These are phyloP conservation scores for Cladorhizidae sp. DNA, from an alignment of 37 sponge, comb jelly and placozoan species.

Conservation along the genomic window DNA sequence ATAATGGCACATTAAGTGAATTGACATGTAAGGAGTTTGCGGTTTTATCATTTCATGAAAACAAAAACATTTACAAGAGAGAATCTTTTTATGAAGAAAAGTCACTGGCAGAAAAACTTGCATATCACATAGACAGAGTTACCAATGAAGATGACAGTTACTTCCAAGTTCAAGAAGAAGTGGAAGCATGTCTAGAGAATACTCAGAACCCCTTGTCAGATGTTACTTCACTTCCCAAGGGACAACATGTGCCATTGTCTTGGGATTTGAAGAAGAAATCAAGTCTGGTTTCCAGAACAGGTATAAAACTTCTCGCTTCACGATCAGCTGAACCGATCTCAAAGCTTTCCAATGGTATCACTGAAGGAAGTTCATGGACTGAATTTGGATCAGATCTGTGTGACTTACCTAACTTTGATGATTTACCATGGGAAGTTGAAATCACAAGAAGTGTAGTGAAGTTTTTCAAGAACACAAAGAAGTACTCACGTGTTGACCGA, in stretches of 20 bases:
- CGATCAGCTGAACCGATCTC: too few relatives aligned
- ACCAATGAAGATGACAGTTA: not conserved
- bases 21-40: too few relatives aligned
- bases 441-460: slow-evolving; percentile 58
- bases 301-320: too few relatives aligned
- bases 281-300: too few relatives aligned
- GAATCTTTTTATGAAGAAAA: not conserved
- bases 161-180: not conserved
- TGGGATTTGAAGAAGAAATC: too few relatives aligned
- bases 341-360: not conserved
- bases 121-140: not conserved
- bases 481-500: not conserved
- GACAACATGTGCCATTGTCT: too few relatives aligned
- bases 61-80: too few relatives aligned
- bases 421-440: slow-evolving; percentile 83
- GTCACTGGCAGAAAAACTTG: not conserved
- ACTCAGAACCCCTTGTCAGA: too few relatives aligned
- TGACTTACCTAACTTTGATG: slow-evolving; percentile 29
- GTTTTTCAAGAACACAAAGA: slow-evolving; percentile 55
- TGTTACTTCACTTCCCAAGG: too few relatives aligned
- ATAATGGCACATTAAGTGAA: too few relatives aligned
- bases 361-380: not conserved
- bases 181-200: too few relatives aligned
- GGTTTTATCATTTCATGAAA: too few relatives aligned
- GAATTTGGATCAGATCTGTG: not conserved